These are phyloP conservation scores for Neofelis nebulosa DNA, from an alignment of 2,113 vertebrate species.

Conservation along the genomic window DNA sequence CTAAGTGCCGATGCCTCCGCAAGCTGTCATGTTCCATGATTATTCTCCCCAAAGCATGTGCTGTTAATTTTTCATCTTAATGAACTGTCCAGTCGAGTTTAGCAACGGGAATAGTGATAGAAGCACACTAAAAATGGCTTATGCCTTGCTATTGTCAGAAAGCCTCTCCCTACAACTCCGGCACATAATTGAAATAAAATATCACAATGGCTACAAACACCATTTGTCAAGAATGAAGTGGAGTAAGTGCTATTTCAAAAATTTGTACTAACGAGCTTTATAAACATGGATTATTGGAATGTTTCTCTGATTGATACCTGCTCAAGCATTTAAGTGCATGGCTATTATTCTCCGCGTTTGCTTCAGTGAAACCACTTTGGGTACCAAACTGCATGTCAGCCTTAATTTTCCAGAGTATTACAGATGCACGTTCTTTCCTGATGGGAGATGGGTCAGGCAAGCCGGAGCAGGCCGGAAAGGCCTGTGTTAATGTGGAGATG, in stretches of 20 bases:
- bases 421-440: neutral
- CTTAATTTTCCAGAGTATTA: slow-evolving; percentile 53
- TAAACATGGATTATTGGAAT: slow-evolving; percentile 50
- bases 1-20: slow-evolving; percentile 71
- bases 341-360: slow-evolving; percentile 44
- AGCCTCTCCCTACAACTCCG: slow-evolving; percentile 81
- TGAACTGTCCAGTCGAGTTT: slow-evolving; percentile 86
- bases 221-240: slow-evolving; percentile 81
- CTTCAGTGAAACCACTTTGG: slow-evolving; percentile 62
- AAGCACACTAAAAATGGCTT: slow-evolving; percentile 89
- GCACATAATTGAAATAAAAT: slow-evolving; percentile 88
- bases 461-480: neutral
- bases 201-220: slow-evolving; percentile 78
- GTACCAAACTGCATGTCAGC: slow-evolving; percentile 37
- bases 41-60: slow-evolving; percentile 84
- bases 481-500: neutral
- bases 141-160: slow-evolving; percentile 87
- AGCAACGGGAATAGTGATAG: slow-evolving; percentile 81
- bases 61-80: slow-evolving; percentile 90
- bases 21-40: slow-evolving; percentile 85
- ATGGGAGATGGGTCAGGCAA: neutral
- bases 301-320: slow-evolving; percentile 25
- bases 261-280: slow-evolving; percentile 69
- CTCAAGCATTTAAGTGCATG: slow-evolving; percentile 41
- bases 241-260: slow-evolving; percentile 74